A percentile compares a stretch with the other conserved stretches of the same genome.
phyloP scores from a whole-genome alignment of 2,888 invertebrate species.

The Panopea generosa region DNA sequence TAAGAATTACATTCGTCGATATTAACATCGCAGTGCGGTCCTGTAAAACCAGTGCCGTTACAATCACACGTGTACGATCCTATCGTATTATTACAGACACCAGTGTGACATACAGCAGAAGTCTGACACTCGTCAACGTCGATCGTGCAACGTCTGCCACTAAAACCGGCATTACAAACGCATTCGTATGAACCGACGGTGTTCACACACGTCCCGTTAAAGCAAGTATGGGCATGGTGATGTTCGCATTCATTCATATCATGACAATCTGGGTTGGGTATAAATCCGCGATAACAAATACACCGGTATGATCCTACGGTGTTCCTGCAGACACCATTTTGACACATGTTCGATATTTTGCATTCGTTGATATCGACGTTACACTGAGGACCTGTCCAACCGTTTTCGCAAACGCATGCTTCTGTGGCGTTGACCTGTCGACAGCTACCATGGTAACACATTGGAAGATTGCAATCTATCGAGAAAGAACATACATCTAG shows the following conservation, averaged over 20 bases:
- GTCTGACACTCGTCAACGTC: slow-evolving; percentile 4
- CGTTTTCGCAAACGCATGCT: slow-evolving; percentile 19
- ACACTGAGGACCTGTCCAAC: slow-evolving; percentile 28
- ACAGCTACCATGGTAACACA: too few species aligned
- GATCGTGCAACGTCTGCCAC: background rate
- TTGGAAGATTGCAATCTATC: too few species aligned
- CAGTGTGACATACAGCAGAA: background rate
- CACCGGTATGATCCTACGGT: slow-evolving; percentile 16
- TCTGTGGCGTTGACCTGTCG: too few species aligned
- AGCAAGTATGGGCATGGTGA: background rate
- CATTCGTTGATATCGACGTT: slow-evolving; percentile 35
- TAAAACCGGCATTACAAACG: background rate
- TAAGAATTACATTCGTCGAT: slow-evolving; percentile 4
- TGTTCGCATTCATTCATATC: slow-evolving; percentile 30
- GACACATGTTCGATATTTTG: slow-evolving; percentile 5
- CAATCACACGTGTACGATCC: slow-evolving; percentile 35
- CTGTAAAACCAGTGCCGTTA: slow-evolving; percentile 7
- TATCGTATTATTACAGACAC: slow-evolving; percentile 24
- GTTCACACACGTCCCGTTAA: background rate
- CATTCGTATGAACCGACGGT: background rate
- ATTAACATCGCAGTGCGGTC: background rate
- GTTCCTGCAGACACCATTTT: slow-evolving; percentile 20
- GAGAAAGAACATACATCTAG: too few species aligned
- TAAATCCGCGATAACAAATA: slow-evolving; percentile 15
- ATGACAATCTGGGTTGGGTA: slow-evolving; percentile 9